A percentile compares a stretch with the other conserved stretches of the same genome.
Evolutionary conservation across 2,888 invertebrate genomes (phyloP).

Genomic region (Cataglyphis altisquamis): DNA sequence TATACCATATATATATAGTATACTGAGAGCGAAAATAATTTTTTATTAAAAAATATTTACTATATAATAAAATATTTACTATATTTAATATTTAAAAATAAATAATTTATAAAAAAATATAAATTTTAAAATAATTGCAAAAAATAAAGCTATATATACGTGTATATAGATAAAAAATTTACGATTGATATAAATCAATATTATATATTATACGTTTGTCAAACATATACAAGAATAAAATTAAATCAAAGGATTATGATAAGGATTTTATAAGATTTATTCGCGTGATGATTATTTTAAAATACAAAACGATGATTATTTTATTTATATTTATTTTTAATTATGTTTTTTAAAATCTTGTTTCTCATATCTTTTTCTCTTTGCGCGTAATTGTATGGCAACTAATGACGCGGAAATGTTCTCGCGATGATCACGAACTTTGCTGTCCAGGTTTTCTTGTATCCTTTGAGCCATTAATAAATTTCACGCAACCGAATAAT

Average conservation of each 20-base stretch:
- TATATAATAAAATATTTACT: too few relatives aligned
- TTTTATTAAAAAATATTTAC: neutral
- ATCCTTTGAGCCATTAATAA: constrained; percentile 71
- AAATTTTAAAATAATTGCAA: neutral
- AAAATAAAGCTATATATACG: neutral
- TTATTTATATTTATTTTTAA: constrained; percentile 33
- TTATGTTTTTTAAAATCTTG: constrained; percentile 46
- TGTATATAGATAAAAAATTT: neutral
- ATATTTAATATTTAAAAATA: neutral
- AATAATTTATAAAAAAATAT: neutral
- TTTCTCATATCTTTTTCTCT: constrained; percentile 21
- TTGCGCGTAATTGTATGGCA: constrained; percentile 39
- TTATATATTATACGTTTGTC: neutral
- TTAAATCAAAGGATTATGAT: neutral
- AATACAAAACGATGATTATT: neutral
- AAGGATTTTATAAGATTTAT: neutral
- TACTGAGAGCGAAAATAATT: neutral
- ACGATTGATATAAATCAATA: neutral
- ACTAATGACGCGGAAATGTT: constrained; percentile 65
- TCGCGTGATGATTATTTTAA: constrained; percentile 1
- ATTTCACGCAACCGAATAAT: constrained; percentile 66
- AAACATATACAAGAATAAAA: neutral
- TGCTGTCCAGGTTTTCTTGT: constrained; percentile 54
- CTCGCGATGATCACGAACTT: constrained; percentile 68
- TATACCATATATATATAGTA: neutral